Conservation (phyloP, 2,888 invertebrate genomes). For the Venusia cambrica region DNA sequence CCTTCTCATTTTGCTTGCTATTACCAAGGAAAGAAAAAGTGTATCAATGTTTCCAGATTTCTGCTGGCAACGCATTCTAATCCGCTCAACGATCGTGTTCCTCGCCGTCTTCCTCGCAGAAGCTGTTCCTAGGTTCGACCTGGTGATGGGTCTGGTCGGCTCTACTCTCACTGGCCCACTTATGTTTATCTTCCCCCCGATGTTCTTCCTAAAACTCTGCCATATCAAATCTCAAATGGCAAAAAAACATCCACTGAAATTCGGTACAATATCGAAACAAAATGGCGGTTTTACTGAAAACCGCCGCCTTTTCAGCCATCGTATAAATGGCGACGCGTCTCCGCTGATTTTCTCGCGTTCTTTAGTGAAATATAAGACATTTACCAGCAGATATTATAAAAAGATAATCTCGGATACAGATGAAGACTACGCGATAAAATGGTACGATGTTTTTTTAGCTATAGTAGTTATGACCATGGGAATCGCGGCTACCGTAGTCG, state of each 20-base stretch:
- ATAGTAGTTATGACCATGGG: conserved; percentile 83
- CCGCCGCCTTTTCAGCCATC: background rate
- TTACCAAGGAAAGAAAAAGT: too few relatives aligned
- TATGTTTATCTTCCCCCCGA: conserved; percentile 91
- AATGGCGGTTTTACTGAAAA: conserved; percentile 13
- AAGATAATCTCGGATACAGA: conserved; percentile 30
- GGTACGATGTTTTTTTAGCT: conserved; percentile 77
- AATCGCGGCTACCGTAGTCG: conserved; percentile 82
- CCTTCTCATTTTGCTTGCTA: too few relatives aligned
- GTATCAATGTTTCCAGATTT: conserved; percentile 82
- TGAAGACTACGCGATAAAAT: conserved; percentile 53
- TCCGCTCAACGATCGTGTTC: conserved; percentile 86
- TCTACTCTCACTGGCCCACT: conserved; percentile 91
- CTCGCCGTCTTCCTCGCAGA: conserved; percentile 89
- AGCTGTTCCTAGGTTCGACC: conserved; percentile 91
- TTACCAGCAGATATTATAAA: conserved; percentile 35
- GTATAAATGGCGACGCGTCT: conserved; percentile 32
- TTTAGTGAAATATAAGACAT: conserved; percentile 55
- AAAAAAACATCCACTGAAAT: conserved; percentile 20
- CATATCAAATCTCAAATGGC: conserved; percentile 61
- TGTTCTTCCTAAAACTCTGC: conserved; percentile 88
- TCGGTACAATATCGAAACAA: conserved; percentile 18
- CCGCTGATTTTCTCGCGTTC: conserved; percentile 43
- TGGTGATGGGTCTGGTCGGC: conserved; percentile 92
- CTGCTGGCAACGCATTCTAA: conserved; percentile 85